phyloP scores from a whole-genome alignment of 1,140 invertebrate species.

The Arion vulgaris region DNA sequence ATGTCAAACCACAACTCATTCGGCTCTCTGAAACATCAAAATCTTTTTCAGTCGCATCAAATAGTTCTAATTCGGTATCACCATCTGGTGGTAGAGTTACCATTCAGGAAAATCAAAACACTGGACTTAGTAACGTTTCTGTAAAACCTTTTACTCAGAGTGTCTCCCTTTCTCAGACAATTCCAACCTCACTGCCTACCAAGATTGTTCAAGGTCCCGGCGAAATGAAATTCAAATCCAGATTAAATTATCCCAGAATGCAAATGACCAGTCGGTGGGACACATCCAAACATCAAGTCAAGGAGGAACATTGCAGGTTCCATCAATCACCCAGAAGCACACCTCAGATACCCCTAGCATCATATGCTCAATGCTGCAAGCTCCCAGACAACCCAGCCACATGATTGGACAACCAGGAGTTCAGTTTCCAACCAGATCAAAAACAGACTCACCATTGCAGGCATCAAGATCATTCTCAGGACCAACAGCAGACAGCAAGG shows the following conservation, averaged over 20 bases:
- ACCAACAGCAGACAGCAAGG: neutral
- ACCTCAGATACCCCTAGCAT: constrained; percentile 10
- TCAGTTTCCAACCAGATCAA: constrained; percentile 37
- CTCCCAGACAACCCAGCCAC: constrained; percentile 22
- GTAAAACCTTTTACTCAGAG: neutral
- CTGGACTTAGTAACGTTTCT: neutral
- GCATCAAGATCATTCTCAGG: constrained; percentile 25
- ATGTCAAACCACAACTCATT: neutral
- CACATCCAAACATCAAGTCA: neutral
- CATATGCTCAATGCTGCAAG: constrained; percentile 37
- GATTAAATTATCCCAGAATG: constrained; percentile 37
- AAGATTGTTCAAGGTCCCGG: constrained; percentile 36
- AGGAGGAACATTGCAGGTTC: neutral
- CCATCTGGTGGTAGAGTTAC: constrained; percentile 16
- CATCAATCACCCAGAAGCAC: neutral
- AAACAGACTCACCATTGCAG: constrained; percentile 18
- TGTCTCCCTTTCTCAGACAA: neutral
- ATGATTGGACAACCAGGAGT: constrained; percentile 46
- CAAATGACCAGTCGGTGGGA: neutral
- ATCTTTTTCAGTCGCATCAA: constrained; percentile 2
- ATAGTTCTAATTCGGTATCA: neutral
- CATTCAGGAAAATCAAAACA: constrained; percentile 12
- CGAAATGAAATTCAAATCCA: constrained; percentile 45
- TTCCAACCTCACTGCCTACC: constrained; percentile 9
- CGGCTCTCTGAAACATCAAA: constrained; percentile 6